These are phyloP conservation scores for Apteryx mantelli DNA, from an alignment of 2,113 vertebrate genomes.

Conservation along the genomic window DNA sequence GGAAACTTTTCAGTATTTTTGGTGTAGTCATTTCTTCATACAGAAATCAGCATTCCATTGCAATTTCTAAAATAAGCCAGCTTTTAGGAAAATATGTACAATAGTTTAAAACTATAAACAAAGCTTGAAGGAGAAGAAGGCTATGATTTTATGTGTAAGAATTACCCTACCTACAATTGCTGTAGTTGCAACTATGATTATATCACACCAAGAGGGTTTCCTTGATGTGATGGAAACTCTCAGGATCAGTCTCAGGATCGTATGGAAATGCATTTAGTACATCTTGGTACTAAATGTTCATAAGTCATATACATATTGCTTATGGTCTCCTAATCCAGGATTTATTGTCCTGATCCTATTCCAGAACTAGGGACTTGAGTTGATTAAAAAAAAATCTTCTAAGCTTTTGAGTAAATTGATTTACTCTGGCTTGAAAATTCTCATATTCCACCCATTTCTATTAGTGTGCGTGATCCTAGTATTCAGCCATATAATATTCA, in stretches of 20 bases:
- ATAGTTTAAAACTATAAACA: background rate
- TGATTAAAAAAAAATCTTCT: background rate
- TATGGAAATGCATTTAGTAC: background rate
- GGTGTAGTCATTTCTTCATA: background rate
- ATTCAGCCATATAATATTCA: background rate
- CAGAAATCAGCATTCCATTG: background rate
- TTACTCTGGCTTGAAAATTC: background rate
- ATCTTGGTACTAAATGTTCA: background rate
- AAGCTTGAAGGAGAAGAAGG: background rate
- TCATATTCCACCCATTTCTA: background rate
- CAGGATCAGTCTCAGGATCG: background rate
- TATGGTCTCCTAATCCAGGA: conserved; percentile 13
- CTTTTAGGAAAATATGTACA: background rate
- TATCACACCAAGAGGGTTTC: background rate
- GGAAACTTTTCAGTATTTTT: background rate
- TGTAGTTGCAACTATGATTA: background rate
- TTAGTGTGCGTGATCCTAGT: background rate
- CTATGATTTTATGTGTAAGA: background rate
- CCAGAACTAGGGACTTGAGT: background rate
- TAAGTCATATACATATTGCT: background rate
- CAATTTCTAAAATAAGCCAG: background rate
- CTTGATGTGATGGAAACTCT: background rate
- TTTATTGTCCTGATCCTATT: conserved; percentile 11
- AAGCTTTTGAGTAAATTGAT: conserved; percentile 35
- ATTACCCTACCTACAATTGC: background rate